These are phyloP conservation scores for Parapsyche elsis DNA, from an alignment of 1,140 invertebrate species.

Conservation along the genomic window DNA sequence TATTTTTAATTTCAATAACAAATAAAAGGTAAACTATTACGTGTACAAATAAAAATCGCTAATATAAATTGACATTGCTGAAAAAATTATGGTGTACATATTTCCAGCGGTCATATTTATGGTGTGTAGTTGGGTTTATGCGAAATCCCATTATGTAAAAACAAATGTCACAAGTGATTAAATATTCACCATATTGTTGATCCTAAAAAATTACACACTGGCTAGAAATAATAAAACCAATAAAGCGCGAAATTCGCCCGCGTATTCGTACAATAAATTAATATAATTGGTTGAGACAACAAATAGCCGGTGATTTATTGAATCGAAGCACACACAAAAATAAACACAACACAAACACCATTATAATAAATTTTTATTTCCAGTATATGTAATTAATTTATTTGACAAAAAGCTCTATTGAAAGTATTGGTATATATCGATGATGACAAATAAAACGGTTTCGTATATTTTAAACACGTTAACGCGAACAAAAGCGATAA, in stretches of 20 bases:
- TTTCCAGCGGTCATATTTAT: background rate
- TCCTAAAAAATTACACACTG: background rate
- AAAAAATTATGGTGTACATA: background rate
- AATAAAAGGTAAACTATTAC: too few relatives aligned
- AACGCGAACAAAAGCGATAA: slow-evolving; percentile 15
- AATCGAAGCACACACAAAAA: background rate
- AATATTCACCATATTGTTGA: slow-evolving; percentile 25
- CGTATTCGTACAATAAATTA: slow-evolving; percentile 4
- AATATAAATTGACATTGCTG: slow-evolving; percentile 1
- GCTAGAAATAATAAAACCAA: background rate
- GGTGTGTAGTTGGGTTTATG: background rate
- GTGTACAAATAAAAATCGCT: background rate
- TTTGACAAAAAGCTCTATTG: slow-evolving; percentile 28
- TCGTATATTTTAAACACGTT: background rate
- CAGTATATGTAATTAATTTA: slow-evolving; percentile 25
- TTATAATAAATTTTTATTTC: slow-evolving; percentile 28
- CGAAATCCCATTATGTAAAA: slow-evolving; percentile 16
- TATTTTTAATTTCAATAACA: too few relatives aligned
- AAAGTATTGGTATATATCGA: slow-evolving; percentile 5
- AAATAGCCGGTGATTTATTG: slow-evolving; percentile 30
- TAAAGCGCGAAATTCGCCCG: slow-evolving; percentile 18
- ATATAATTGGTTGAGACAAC: slow-evolving; percentile 30
- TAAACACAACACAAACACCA: background rate
- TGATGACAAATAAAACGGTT: background rate
- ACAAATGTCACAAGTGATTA: slow-evolving; percentile 18